Evolutionary conservation across 2,797 vertebrate genomes (phyloP).

Genomic region (Danionella dracula): DNA sequence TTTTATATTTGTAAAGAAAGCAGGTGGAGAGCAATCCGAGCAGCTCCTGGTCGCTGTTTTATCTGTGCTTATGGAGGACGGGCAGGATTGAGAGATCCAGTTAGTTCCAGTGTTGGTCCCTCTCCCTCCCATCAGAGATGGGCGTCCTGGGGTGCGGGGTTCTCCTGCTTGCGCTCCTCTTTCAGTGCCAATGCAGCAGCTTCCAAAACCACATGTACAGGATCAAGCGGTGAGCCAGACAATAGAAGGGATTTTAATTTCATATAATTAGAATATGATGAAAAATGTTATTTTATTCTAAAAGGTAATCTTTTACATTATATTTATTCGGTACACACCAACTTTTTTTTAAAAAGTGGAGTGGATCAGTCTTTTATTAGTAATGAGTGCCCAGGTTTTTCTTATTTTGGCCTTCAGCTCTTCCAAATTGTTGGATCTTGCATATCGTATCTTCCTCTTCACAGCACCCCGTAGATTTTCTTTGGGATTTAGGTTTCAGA

Average conservation of each 20-base stretch:
- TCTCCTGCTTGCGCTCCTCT: constrained; percentile 66
- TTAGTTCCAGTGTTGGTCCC: not conserved
- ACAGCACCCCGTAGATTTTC: no score
- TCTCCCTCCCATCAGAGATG: constrained; percentile 60
- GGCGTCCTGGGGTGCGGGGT: constrained; percentile 61
- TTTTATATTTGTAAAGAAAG: not conserved
- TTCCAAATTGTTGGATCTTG: no score
- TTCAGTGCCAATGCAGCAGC: constrained; percentile 63
- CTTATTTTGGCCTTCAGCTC: no score
- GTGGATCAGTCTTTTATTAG: no score
- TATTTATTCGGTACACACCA: no score
- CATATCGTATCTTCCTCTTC: no score
- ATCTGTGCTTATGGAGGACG: constrained; percentile 21
- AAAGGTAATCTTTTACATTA: no score
- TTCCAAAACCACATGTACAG: constrained; percentile 65
- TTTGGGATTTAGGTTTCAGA: no score
- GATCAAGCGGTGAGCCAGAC: constrained; percentile 81
- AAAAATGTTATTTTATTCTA: no score
- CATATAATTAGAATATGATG: not conserved
- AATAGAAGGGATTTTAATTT: no score
- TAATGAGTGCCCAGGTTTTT: no score
- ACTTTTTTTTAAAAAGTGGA: no score
- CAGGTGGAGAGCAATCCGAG: constrained; percentile 13
- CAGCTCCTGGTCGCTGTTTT: not conserved
- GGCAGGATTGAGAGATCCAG: not conserved